A percentile compares a stretch with the other conserved stretches of the same genome.
phyloP scores from a whole-genome alignment of 92 coral and sea anemone species.

The Nematostella vectensis region DNA sequence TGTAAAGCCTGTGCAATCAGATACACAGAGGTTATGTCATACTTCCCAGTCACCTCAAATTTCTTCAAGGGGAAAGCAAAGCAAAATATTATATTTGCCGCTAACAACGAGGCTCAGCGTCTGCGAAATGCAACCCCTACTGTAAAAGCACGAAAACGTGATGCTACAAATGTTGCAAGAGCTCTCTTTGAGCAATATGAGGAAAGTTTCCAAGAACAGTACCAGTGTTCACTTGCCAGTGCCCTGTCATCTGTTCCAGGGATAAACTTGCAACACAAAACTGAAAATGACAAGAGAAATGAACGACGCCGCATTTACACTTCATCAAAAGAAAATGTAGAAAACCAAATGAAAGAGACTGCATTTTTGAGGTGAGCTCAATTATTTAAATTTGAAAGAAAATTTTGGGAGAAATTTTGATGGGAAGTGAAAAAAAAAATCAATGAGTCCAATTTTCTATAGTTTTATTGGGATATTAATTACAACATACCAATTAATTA shows the following conservation, averaged over 20 bases:
- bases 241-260: constrained; percentile 26
- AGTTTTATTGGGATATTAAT: too few species aligned
- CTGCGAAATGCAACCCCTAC: constrained; percentile 5
- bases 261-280: constrained; percentile 21
- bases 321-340: constrained; percentile 19
- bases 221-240: constrained; percentile 14
- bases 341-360: constrained; percentile 44
- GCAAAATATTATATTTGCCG: constrained; percentile 24
- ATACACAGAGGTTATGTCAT: constrained; percentile 11
- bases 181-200: constrained; percentile 23
- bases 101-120: constrained; percentile 15
- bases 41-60: constrained; percentile 24
- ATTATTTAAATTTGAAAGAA: too few species aligned
- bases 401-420: too few species aligned
- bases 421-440: too few species aligned
- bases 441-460: too few species aligned
- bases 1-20: constrained; percentile 38
- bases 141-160: constrained; percentile 13
- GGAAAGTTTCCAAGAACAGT: constrained; percentile 22
- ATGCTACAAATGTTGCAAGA: constrained; percentile 37
- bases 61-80: constrained; percentile 37
- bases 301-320: constrained; percentile 19
- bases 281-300: constrained; percentile 13
- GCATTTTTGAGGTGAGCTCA: constrained; percentile 43
- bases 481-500: too few species aligned